phyloP scores from a whole-genome alignment of 2,113 vertebrate genomes.

The Oryzias curvinotus region DNA sequence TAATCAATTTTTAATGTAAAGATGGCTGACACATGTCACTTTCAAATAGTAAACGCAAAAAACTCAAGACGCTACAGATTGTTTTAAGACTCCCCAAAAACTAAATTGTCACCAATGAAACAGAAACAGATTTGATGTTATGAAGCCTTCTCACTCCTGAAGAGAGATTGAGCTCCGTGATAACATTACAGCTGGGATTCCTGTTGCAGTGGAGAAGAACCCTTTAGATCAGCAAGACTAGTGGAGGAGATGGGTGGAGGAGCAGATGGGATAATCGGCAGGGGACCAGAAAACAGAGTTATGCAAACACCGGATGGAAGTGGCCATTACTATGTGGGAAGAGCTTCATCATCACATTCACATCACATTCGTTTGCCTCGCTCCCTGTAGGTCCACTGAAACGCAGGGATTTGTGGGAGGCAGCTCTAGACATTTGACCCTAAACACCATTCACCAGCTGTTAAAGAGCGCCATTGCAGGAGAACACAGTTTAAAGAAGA shows the following conservation, averaged over 20 bases:
- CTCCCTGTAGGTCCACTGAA: too few relatives aligned
- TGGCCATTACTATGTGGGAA: conserved; percentile 16
- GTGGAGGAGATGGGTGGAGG: conserved; percentile 21
- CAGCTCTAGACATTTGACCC: not conserved
- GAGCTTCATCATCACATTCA: conserved; percentile 38
- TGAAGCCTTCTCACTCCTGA: too few relatives aligned
- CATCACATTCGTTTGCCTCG: conserved; percentile 11
- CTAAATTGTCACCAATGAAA: too few relatives aligned
- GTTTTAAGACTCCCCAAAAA: too few relatives aligned
- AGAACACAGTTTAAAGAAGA: too few relatives aligned
- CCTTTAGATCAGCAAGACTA: conserved; percentile 29
- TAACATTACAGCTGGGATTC: not conserved
- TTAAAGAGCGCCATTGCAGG: too few relatives aligned
- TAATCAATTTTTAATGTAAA: too few relatives aligned
- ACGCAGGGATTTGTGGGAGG: not conserved
- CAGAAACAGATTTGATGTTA: too few relatives aligned
- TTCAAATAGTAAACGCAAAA: too few relatives aligned
- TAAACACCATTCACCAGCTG: not conserved
- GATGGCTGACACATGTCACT: too few relatives aligned
- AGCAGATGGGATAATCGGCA: conserved; percentile 5
- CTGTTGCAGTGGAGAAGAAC: not conserved
- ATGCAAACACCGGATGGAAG: conserved; percentile 49
- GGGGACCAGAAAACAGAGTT: conserved; percentile 34
- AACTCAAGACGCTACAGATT: too few relatives aligned
- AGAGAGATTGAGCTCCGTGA: not conserved